These are phyloP conservation scores for Melinaea marsaeus DNA, from an alignment of 2,888 invertebrate genomes.

Conservation along the genomic window DNA sequence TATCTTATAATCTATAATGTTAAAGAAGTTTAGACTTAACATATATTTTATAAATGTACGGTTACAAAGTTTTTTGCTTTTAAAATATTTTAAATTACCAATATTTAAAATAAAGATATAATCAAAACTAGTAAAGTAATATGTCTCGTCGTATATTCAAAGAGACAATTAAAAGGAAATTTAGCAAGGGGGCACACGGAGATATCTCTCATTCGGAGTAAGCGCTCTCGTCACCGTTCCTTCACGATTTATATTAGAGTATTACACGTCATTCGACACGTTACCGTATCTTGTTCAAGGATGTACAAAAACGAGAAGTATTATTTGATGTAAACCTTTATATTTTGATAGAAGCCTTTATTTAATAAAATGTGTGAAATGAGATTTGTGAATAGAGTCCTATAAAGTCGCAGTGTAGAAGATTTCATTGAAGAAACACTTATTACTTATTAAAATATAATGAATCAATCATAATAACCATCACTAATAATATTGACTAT, in stretches of 20 bases:
- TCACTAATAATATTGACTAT: no score
- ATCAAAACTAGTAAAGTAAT: slow-evolving; percentile 6
- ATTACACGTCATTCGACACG: slow-evolving; percentile 76
- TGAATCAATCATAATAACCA: no score
- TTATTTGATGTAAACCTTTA: slow-evolving; percentile 1
- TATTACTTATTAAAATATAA: no score
- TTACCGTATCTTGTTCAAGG: slow-evolving; percentile 47
- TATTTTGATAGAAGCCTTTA: no score
- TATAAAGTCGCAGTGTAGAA: no score
- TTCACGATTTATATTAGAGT: slow-evolving; percentile 71
- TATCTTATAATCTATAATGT: no score
- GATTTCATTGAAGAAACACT: no score
- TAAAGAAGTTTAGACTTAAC: no score
- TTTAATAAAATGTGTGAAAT: not conserved
- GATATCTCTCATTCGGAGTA: slow-evolving; percentile 68
- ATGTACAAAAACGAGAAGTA: slow-evolving; percentile 39
- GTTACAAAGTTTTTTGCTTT: no score
- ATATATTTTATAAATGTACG: no score
- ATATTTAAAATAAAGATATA: not conserved
- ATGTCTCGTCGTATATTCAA: slow-evolving; percentile 45
- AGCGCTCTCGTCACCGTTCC: slow-evolving; percentile 70
- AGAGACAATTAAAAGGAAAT: slow-evolving; percentile 65
- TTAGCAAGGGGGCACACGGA: slow-evolving; percentile 45
- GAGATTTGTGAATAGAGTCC: not conserved
- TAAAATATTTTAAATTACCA: no score